Evolutionary conservation across 2,113 vertebrate species (phyloP).

Genomic region (Aix galericulata): DNA sequence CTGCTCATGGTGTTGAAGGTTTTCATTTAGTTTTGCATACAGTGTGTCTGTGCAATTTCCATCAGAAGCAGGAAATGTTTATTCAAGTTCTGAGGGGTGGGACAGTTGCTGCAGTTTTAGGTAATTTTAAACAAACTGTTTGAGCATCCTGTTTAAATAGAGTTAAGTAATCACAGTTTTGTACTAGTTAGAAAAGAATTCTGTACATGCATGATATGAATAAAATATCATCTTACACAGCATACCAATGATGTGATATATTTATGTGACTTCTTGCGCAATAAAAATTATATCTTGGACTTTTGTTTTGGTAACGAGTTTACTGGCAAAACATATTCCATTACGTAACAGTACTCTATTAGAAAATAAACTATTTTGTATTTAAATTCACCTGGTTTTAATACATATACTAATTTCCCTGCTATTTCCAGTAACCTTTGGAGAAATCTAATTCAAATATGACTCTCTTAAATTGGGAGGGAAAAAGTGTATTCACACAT

Average conservation of each 20-base stretch:
- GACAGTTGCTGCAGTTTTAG: slow-evolving; percentile 79
- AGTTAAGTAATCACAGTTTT: slow-evolving; percentile 66
- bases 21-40: background rate
- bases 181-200: slow-evolving; percentile 51
- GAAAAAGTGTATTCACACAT: background rate
- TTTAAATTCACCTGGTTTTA: background rate
- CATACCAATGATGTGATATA: background rate
- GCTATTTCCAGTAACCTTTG: background rate
- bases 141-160: slow-evolving; percentile 89
- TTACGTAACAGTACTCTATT: background rate
- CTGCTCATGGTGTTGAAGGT: background rate
- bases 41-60: slow-evolving; percentile 63
- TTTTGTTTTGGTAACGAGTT: slow-evolving; percentile 3
- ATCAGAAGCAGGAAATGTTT: slow-evolving; percentile 91
- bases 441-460: background rate
- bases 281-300: background rate
- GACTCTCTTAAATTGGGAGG: background rate
- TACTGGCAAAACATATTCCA: background rate
- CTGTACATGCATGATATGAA: background rate
- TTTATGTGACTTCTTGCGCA: slow-evolving; percentile 18
- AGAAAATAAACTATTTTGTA: background rate
- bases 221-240: slow-evolving; percentile 41
- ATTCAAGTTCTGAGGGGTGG: slow-evolving; percentile 86
- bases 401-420: background rate
- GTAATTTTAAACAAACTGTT: slow-evolving; percentile 90